These are phyloP conservation scores for Pilophorus perplexus DNA, from an alignment of 2,888 invertebrate species.

Conservation along the genomic window DNA sequence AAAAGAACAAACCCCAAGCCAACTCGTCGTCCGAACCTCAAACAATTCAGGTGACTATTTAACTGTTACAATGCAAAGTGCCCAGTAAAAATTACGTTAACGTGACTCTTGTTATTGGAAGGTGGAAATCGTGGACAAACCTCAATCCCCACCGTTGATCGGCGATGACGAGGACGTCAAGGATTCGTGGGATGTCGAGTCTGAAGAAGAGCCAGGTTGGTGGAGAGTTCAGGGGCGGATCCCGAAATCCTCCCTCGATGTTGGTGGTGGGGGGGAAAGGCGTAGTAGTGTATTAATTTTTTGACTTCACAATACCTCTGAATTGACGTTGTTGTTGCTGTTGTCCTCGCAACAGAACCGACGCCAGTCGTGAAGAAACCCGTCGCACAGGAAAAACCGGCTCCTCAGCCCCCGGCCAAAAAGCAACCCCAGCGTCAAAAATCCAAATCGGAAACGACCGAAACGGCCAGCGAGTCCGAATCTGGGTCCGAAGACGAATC, in stretches of 20 bases:
- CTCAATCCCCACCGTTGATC: slow-evolving; percentile 17
- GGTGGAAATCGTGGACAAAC: slow-evolving; percentile 53
- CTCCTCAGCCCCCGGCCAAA: not conserved
- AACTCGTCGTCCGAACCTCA: not conserved
- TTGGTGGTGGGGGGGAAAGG: not conserved
- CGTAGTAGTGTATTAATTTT: not conserved
- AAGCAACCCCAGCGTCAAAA: slow-evolving; percentile 24
- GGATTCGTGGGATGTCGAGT: slow-evolving; percentile 82
- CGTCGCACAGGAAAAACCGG: no score
- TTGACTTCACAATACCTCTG: no score
- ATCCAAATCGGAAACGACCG: slow-evolving; percentile 32
- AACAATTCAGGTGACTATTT: slow-evolving; percentile 18
- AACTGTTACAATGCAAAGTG: no score
- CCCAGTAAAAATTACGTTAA: no score
- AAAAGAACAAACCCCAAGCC: slow-evolving; percentile 38
- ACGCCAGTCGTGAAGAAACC: not conserved
- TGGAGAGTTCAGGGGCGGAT: no score
- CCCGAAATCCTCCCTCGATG: no score
- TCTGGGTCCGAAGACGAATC: slow-evolving; percentile 55
- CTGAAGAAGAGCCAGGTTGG: slow-evolving; percentile 59
- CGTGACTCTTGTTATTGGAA: no score
- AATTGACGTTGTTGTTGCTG: not conserved
- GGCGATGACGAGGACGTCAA: slow-evolving; percentile 63
- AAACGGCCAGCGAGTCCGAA: slow-evolving; percentile 34
- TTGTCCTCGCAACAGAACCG: no score